phyloP scores from a whole-genome alignment of 2,113 vertebrate species.

The Petrocephalus microphthalmus region DNA sequence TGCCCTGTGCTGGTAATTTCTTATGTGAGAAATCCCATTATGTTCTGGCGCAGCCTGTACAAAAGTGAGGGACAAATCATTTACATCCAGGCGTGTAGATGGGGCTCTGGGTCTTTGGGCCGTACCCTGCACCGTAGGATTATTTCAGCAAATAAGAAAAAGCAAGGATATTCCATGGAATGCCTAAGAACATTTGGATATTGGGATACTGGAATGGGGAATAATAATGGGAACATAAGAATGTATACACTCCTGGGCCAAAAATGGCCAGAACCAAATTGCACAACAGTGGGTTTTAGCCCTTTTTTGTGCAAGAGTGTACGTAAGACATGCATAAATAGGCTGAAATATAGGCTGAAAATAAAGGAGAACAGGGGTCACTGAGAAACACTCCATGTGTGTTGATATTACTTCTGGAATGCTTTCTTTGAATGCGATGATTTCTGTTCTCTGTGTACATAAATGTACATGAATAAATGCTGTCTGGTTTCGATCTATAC shows the following conservation, averaged over 20 bases:
- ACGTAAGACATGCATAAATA: not conserved
- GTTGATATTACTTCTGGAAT: not conserved
- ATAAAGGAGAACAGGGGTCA: not conserved
- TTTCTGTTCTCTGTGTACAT: not conserved
- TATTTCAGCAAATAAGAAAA: not conserved
- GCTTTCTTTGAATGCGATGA: not conserved
- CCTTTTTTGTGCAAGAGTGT: not conserved
- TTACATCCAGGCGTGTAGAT: slow-evolving; percentile 37
- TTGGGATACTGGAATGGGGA: not conserved
- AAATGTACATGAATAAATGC: not conserved
- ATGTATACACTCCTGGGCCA: not conserved
- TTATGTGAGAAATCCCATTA: slow-evolving; percentile 71
- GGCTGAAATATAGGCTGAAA: not conserved
- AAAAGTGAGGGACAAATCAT: slow-evolving; percentile 63
- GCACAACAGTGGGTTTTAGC: not conserved
- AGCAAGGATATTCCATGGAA: not conserved
- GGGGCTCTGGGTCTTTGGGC: not conserved
- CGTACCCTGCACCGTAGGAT: not conserved
- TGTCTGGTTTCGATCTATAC: not conserved
- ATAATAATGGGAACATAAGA: not conserved
- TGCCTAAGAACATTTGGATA: not conserved
- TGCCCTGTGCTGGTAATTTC: slow-evolving; percentile 68
- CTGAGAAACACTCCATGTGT: not conserved
- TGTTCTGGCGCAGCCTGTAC: slow-evolving; percentile 56
- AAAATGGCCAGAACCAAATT: not conserved